Evolutionary conservation across 1,140 invertebrate genomes (phyloP), one percentile per base, ranked within the genome.

Genomic region (Gonioctena quinquepunctata): DNA sequence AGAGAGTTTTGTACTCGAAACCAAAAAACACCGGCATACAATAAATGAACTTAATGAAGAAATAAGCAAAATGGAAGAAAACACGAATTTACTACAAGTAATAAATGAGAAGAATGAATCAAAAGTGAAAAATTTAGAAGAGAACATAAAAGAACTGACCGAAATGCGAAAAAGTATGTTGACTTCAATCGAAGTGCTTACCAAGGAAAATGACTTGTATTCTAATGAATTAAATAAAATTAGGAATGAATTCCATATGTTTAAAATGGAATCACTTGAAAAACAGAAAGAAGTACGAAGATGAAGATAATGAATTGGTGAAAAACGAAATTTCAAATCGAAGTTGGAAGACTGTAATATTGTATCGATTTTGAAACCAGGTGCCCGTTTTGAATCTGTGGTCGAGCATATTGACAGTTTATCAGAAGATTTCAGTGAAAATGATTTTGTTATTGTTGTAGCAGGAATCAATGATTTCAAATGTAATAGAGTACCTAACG

Each of bases 151-250:
- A 54, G 21, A 54, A 54, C 50, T 54, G 18, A 54, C 50, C 50
- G 50, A 54, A 54, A 54, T 54, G 50, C 50, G 50, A 16, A 54
- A 54, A 54, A 54, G 16, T 54, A 54, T 54, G 50, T 22, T 54
- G 50, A 54, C 50, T 54, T 54, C 21, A n/a, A 54, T 54, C 50
- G 50, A 21, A 54, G 50, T 54, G 8, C 16, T 54, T 6, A 54
- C 50, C 8, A 54, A 54, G 50, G 50, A 54, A 54, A 54, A 54
- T 54, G 50, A 54, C 16, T 54, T 22, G 16, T 54, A 54, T 54
- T 16, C 50, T 16, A 16, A 54, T 54, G 50, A 54, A 54, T 8
- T 54, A 11, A 21, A 54, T 7, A 54, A 54, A 54, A 54, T 54
- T 4, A 54, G 16, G 50, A 22, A 54, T 54, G 50, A 54, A 54